A percentile compares a stretch with the other conserved stretches of the same genome.
Conservation (phyloP, 2,888 invertebrate genomes). For the Muscina levida region DNA sequence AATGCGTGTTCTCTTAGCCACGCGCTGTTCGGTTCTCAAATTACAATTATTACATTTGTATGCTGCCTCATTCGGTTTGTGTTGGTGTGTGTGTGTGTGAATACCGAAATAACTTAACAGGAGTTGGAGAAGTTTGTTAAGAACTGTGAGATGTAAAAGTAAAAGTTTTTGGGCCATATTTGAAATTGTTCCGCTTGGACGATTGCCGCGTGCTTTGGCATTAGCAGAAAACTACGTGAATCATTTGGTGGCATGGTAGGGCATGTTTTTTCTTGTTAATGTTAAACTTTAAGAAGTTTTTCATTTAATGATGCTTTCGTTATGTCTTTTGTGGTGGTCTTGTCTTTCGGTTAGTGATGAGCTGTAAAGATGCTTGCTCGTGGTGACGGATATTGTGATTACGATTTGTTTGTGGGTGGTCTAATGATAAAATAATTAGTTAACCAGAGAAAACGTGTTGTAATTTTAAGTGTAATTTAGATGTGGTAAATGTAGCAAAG, state of each 20-base stretch:
- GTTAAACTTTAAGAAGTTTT: conserved; percentile 24
- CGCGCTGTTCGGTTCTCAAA: conserved; percentile 62
- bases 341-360: neutral
- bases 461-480: neutral
- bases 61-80: conserved; percentile 10
- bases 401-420: conserved; percentile 8
- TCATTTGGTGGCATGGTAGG: conserved; percentile 13
- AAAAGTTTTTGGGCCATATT: conserved; percentile 15
- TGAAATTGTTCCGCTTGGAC: neutral
- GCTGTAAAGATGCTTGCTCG: neutral
- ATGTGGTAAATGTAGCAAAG: too few relatives aligned
- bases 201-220: neutral
- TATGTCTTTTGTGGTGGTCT: neutral
- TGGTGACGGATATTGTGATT: conserved; percentile 10
- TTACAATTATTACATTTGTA: conserved; percentile 69
- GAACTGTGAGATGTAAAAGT: conserved; percentile 21
- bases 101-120: too few relatives aligned
- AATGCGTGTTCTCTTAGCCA: conserved; percentile 28
- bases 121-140: too few relatives aligned
- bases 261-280: conserved; percentile 7
- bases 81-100: too few relatives aligned
- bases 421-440: conserved; percentile 33
- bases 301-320: neutral
- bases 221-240: conserved; percentile 32
- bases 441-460: neutral